These are phyloP conservation scores for Lasioglossum malachurum DNA, from an alignment of 2,888 invertebrate genomes.

Conservation along the genomic window DNA sequence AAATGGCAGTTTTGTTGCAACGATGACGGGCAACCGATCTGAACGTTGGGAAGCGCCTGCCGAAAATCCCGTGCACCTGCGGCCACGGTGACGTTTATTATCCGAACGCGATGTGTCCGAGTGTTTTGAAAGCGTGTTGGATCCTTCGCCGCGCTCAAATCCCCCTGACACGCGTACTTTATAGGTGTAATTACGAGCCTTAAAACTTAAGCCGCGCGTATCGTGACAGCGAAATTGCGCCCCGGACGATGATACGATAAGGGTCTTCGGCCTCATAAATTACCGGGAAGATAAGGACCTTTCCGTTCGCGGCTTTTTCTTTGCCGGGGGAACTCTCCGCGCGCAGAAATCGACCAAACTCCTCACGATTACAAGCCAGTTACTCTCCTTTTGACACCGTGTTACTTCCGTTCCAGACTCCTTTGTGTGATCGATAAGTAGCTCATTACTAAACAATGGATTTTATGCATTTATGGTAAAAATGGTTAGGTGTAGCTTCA, in stretches of 20 bases:
- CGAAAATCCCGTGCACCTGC: constrained; percentile 60
- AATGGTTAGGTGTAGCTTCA: too few species aligned
- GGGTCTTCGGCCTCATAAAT: constrained; percentile 59
- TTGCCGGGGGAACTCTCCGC: neutral
- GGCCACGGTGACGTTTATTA: constrained; percentile 66
- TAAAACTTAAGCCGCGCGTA: constrained; percentile 65
- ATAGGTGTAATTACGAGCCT: constrained; percentile 70
- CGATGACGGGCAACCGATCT: neutral
- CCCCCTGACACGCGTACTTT: constrained; percentile 60
- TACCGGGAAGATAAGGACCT: constrained; percentile 49
- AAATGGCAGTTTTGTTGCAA: constrained; percentile 24
- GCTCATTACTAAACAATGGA: neutral
- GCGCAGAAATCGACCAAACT: neutral
- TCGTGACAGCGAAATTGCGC: constrained; percentile 70
- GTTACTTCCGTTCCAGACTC: neutral
- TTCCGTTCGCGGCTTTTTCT: constrained; percentile 41
- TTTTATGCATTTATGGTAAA: too few species aligned
- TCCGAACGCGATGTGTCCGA: constrained; percentile 53
- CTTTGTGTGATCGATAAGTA: neutral
- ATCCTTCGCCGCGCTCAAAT: constrained; percentile 44
- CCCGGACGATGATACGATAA: constrained; percentile 62
- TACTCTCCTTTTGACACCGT: neutral
- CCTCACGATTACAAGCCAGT: neutral
- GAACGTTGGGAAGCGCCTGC: constrained; percentile 25
- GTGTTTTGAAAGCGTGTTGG: constrained; percentile 47